Evolutionary conservation across 2,888 invertebrate species (phyloP), one percentile per base, ranked within the genome.

Genomic region (Eupeodes luniger): DNA sequence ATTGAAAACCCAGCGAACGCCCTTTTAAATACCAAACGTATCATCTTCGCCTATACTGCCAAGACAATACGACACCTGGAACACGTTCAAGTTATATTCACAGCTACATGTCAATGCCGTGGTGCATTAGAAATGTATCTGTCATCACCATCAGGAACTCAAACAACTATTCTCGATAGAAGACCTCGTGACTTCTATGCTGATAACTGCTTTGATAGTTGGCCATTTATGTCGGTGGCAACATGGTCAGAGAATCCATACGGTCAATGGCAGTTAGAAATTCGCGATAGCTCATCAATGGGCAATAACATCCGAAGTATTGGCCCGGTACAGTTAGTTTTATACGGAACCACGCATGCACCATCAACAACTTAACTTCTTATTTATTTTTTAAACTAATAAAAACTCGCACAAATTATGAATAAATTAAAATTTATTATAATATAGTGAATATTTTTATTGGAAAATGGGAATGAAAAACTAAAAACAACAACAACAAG

Each of bases 211-310:
- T 61, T 85, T 36, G 79, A 79, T 27, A 95, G 96, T 90, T 99
- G 98, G 98, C 96, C 96, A 9, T 96, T 99, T 91, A 97, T 97
- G 95, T 97, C 98, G 0, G 97, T 98, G 0, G 98, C 97, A 90
- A 97, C 96, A 0, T 99, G 98, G 98, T 98, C 98, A 0, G 98
- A 98, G 93, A 93, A 95, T 85, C 96, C 98, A 0, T 91, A 92
- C 11, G 98, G 98, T 0, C 91, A 93, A 16, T 97, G 97, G 97
- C 94, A 90, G 6, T 91, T 95, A 61, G 92, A 93, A 67, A 93
- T 95, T 82, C 90, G 92, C 51, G 95, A 95, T 89, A 82, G 47
- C 10, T 77, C 87, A 53, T 49, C 84, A 55, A 36, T 87, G 11
- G 77, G 61, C 61, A 77, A 79, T 57, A 87, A 87, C 76, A 80